phyloP scores from a whole-genome alignment of 64 coral and sea anemone species.

The Montipora foliosa region DNA sequence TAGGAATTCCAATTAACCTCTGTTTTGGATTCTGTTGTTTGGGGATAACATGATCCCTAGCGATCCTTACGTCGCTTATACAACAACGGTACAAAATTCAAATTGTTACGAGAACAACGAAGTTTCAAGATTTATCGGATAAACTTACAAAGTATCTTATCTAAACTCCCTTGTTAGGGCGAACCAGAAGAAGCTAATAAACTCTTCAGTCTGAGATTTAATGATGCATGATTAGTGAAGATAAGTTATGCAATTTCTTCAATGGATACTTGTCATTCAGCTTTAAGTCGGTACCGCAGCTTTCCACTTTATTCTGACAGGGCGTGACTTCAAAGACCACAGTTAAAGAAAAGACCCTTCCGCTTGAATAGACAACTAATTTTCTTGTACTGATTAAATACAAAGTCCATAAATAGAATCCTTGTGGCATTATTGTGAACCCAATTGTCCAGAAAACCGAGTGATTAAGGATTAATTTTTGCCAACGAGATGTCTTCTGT shows the following conservation, averaged over 20 bases:
- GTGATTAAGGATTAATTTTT: background rate
- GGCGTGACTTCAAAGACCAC: conserved; percentile 49
- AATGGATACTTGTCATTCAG: background rate
- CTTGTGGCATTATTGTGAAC: background rate
- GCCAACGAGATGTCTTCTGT: background rate
- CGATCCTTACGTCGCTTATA: background rate
- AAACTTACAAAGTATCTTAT: background rate
- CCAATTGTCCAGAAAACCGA: conserved; percentile 7
- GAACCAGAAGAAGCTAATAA: conserved; percentile 15
- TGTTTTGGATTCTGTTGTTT: conserved; percentile 19
- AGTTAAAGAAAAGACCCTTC: conserved; percentile 37
- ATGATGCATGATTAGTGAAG: conserved; percentile 1
- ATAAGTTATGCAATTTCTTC: conserved; percentile 38
- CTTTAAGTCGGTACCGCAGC: background rate
- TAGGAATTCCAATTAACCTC: conserved; percentile 45
- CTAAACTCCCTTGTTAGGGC: background rate
- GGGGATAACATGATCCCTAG: background rate
- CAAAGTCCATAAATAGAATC: conserved; percentile 18
- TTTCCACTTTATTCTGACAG: conserved; percentile 34
- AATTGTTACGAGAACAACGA: background rate
- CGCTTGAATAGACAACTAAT: conserved; percentile 54
- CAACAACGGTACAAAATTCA: background rate
- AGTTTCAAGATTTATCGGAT: background rate
- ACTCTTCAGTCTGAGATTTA: background rate
- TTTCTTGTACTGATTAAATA: conserved; percentile 12